Evolutionary conservation across 2,113 vertebrate species (phyloP), one percentile per base, ranked within the genome.

Genomic region (Sporophila hypoxantha): DNA sequence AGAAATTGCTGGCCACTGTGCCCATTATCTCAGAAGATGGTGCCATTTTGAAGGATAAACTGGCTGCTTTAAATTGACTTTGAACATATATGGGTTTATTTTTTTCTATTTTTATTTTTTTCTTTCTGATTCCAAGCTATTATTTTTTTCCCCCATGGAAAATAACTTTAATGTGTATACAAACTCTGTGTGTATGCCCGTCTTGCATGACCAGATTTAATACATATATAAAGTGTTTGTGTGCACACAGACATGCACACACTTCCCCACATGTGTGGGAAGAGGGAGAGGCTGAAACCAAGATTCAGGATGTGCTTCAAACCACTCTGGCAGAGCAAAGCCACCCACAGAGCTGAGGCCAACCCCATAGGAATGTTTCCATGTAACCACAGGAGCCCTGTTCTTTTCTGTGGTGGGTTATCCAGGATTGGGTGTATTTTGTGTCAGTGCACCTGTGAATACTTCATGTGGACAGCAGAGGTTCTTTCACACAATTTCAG

Each of bases 391-490:
- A 37, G 67, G 50, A 49, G 9, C 22, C 13, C 21, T 16, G 41
- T 17, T 29, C 46, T 71, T 7, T 9, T 0, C 22, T 5, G 17
- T 2, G 32, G 6, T 20, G 76, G 11, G 8, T 59, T 27, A 14
- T 3, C 68, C 20, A 60, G 22, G 10, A 0, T 3, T 20, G 71
- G 7, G 0, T 0, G 8, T 14, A 0, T 26, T 55, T 7, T 5
- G 29, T 55, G 67, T 30, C 57, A 34, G 44, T 41, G 50, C 34
- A 22, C 0, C 0, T 42, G 80, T 20, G n/a, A 57, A 36, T 23
- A 0, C 18, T 21, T 46, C 47, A 1, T 9, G 14, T 21, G 16
- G 9, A 10, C 20, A 64, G 17, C 32, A 10, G 3, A 25, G 67
- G 30, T 18, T 29, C 39, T 7, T 8, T 19, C n/a, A 14, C 39